Percentiles rank a stretch among this genome's conserved stretches.
These are phyloP conservation scores for Panthera uncia DNA, from an alignment of 2,113 vertebrate species.

Conservation along the genomic window DNA sequence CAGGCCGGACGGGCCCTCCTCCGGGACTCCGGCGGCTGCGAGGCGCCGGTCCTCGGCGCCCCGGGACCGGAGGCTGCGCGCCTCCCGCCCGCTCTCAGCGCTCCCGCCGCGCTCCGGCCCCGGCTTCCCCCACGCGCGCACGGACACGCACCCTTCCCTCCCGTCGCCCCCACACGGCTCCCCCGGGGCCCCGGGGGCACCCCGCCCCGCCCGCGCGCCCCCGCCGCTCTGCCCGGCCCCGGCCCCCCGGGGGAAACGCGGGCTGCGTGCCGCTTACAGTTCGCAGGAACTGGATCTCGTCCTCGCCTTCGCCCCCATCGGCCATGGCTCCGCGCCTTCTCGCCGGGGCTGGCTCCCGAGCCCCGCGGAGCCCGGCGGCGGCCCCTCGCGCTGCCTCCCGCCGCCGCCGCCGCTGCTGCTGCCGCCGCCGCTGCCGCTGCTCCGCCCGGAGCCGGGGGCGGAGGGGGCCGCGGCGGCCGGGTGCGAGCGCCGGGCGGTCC, in stretches of 20 bases:
- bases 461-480: neutral
- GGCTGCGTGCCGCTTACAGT: conserved; percentile 87
- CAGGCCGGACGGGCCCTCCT: neutral
- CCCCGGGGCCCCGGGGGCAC: neutral
- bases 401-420: neutral
- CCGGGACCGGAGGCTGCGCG: neutral
- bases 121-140: conserved; percentile 5
- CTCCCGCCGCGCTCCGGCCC: neutral
- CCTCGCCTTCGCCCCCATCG: conserved; percentile 92
- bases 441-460: conserved; percentile 1
- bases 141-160: conserved; percentile 1
- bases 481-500: neutral
- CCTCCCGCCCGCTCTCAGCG: neutral
- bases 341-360: conserved; percentile 29
- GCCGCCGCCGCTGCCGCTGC: neutral
- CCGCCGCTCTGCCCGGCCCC: neutral
- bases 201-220: neutral
- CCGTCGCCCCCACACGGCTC: neutral
- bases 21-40: neutral
- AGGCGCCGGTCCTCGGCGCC: neutral
- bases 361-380: conserved; percentile 53
- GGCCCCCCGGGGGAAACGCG: neutral
- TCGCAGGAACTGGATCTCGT: conserved; percentile 94
- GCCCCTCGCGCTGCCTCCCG: neutral
- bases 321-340: conserved; percentile 87